phyloP scores from a whole-genome alignment of 1,140 invertebrate species.

The Hylaeus anthracinus region DNA sequence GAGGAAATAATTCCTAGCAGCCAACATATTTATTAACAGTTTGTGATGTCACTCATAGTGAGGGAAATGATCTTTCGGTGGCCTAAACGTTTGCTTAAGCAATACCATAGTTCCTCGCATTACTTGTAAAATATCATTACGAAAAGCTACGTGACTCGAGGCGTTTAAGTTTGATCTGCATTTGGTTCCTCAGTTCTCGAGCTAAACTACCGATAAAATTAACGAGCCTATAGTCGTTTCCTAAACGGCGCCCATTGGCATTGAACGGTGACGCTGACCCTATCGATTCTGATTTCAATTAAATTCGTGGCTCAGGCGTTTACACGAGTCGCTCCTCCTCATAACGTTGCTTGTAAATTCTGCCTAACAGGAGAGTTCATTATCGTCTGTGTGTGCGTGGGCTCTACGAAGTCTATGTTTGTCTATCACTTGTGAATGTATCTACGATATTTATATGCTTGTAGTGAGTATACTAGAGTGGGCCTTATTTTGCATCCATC shows the following conservation, averaged over 20 bases:
- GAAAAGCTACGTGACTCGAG: slow-evolving; percentile 8
- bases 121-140: background rate
- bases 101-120: background rate
- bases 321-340: background rate
- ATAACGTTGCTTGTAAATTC: slow-evolving; percentile 23
- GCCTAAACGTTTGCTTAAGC: too few species aligned
- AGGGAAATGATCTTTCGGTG: too few species aligned
- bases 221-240: background rate
- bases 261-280: background rate
- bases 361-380: slow-evolving; percentile 2
- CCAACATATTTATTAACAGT: too few species aligned
- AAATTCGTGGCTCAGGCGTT: background rate
- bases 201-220: background rate
- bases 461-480: too few species aligned
- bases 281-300: slow-evolving; percentile 25
- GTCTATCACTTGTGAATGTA: background rate
- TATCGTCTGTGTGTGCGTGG: background rate
- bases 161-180: too few species aligned
- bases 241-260: background rate
- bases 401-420: background rate
- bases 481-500: too few species aligned
- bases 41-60: too few species aligned
- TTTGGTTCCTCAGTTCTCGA: slow-evolving; percentile 12
- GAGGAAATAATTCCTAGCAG: too few species aligned
- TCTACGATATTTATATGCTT: too few species aligned